phyloP scores from a whole-genome alignment of 2,888 invertebrate genomes.

The Hemaris fuciformis region DNA sequence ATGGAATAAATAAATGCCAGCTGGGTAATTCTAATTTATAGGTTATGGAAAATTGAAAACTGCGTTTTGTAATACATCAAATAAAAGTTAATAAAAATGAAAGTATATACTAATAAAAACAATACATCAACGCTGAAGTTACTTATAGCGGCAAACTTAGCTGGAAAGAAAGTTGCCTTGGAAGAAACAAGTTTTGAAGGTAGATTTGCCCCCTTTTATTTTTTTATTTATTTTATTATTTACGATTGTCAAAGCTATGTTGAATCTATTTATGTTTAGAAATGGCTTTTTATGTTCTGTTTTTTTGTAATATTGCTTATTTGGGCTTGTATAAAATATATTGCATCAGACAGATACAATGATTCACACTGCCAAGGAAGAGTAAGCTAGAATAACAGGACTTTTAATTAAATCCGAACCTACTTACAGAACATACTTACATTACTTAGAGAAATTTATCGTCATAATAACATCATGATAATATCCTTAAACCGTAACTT shows the following conservation, averaged over 20 bases:
- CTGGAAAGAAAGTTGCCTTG: slow-evolving; percentile 80
- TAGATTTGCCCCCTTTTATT: slow-evolving; percentile 45
- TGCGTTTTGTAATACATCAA: not conserved
- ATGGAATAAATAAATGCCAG: slow-evolving; percentile 16
- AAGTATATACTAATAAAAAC: slow-evolving; percentile 87
- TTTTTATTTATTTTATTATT: slow-evolving; percentile 2
- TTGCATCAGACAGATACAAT: not conserved
- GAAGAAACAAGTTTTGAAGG: slow-evolving; percentile 83
- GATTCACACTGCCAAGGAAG: not conserved
- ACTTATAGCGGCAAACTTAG: slow-evolving; percentile 85
- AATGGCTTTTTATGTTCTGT: not conserved
- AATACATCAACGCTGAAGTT: slow-evolving; percentile 90
- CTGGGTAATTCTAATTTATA: slow-evolving; percentile 19
- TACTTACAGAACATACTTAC: no score
- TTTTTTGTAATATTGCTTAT: not conserved
- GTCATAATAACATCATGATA: no score
- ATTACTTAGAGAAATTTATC: no score
- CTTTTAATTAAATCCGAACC: no score
- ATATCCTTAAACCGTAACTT: no score
- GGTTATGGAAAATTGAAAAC: slow-evolving; percentile 27
- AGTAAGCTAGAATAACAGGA: not conserved
- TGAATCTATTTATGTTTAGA: not conserved
- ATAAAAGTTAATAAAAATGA: slow-evolving; percentile 76
- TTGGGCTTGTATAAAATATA: not conserved
- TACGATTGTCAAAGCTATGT: not conserved